These are phyloP conservation scores for Drosophila meridionalis DNA, from an alignment of 2,888 invertebrate genomes.

Conservation along the genomic window DNA sequence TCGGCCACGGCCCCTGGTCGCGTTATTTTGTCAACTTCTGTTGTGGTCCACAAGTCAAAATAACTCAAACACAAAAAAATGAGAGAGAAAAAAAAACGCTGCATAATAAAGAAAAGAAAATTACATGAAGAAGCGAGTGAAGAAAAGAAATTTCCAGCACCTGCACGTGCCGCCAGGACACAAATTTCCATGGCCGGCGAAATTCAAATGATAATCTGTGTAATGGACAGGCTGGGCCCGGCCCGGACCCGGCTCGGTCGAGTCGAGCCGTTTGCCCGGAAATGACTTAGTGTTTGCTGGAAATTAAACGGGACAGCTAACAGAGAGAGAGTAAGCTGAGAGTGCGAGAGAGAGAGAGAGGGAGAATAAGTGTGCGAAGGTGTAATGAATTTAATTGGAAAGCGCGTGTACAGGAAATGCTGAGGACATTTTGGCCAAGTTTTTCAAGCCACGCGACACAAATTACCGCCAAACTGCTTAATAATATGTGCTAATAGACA, in stretches of 20 bases:
- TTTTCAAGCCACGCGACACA: conserved; percentile 49
- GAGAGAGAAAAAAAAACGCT: not conserved
- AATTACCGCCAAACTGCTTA: conserved; percentile 57
- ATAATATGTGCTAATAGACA: conserved; percentile 46
- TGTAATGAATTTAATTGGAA: conserved; percentile 79
- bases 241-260: not conserved
- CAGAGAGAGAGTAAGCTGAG: not conserved
- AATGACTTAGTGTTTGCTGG: conserved; percentile 77
- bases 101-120: conserved; percentile 8
- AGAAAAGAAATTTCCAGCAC: conserved; percentile 20
- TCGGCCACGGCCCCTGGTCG: conserved; percentile 29
- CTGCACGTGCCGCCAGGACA: conserved; percentile 48
- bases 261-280: conserved; percentile 62
- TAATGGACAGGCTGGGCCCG: conserved; percentile 63
- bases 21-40: conserved; percentile 70
- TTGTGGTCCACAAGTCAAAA: conserved; percentile 61
- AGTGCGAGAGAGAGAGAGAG: not conserved
- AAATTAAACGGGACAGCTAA: conserved; percentile 64
- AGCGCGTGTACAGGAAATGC: conserved; percentile 66
- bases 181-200: conserved; percentile 53
- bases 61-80: conserved; percentile 30
- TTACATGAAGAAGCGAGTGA: conserved; percentile 8
- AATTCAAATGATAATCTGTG: conserved; percentile 76
- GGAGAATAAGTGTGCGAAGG: conserved; percentile 29
- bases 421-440: conserved; percentile 31